Evolutionary conservation across 2,888 invertebrate species (phyloP).

Genomic region (Strigamia maritima): DNA sequence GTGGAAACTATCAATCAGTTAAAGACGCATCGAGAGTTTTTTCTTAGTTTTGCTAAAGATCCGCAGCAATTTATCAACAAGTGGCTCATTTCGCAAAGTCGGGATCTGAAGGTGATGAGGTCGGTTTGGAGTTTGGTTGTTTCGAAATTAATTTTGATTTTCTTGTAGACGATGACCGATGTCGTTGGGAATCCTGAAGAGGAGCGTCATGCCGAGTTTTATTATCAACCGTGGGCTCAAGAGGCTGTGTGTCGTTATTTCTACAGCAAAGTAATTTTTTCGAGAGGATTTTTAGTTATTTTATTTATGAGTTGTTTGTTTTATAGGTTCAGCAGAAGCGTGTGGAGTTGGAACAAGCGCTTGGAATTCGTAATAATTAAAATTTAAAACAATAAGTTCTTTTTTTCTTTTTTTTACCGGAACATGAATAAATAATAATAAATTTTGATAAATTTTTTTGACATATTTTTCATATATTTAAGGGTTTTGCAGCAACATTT

Average conservation of each 20-base stretch:
- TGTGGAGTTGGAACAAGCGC: constrained; percentile 86
- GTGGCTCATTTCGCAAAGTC: constrained; percentile 95
- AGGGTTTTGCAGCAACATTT: too few species aligned
- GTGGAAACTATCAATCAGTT: constrained; percentile 98
- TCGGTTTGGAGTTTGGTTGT: too few species aligned
- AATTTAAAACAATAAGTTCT: too few species aligned
- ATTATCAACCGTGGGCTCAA: constrained; percentile 88
- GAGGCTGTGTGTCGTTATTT: constrained; percentile 96
- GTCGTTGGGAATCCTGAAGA: constrained; percentile 91
- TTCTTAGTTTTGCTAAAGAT: constrained; percentile 94
- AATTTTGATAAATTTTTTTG: too few species aligned
- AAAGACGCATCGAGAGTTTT: constrained; percentile 97
- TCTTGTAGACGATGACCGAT: constrained; percentile 78
- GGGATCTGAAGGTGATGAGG: constrained; percentile 79
- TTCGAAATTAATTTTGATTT: constrained; percentile 1
- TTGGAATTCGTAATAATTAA: constrained; percentile 67
- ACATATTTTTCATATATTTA: too few species aligned
- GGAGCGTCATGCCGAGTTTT: constrained; percentile 92
- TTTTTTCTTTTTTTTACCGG: too few species aligned
- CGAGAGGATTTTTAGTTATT: too few species aligned
- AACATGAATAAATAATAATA: too few species aligned
- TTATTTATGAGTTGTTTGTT: too few species aligned
- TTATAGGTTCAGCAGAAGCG: constrained; percentile 76
- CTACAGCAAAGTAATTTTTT: constrained; percentile 70
- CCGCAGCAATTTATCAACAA: constrained; percentile 98